Conservation (phyloP, 2,888 invertebrate genomes). For the Amblyjoppa proteus region DNA sequence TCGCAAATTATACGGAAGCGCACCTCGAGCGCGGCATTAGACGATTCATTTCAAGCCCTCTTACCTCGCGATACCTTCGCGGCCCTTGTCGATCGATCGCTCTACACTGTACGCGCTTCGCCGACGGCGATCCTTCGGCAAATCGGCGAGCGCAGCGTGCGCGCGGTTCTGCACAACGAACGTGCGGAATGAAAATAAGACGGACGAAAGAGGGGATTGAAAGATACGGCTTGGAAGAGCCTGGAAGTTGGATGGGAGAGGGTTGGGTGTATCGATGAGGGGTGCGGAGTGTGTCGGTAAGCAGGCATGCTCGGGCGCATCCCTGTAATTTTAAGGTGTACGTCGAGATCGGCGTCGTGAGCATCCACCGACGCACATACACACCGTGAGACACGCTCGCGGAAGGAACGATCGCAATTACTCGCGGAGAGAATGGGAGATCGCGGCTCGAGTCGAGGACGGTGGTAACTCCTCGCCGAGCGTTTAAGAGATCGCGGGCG, state of each 20-base stretch:
- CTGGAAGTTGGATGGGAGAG: background rate
- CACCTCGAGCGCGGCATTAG: constrained; percentile 59
- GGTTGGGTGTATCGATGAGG: constrained; percentile 8
- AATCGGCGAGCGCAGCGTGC: constrained; percentile 27
- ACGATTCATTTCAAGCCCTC: constrained; percentile 32
- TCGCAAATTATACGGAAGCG: constrained; percentile 69
- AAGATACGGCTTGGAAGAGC: background rate
- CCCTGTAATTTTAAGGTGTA: constrained; percentile 44
- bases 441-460: constrained; percentile 16
- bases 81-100: constrained; percentile 30
- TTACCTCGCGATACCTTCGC: background rate
- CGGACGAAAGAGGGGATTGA: background rate
- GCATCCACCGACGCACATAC: constrained; percentile 8
- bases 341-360: constrained; percentile 12
- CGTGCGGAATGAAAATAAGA: constrained; percentile 25
- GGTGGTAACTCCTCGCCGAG: constrained; percentile 21
- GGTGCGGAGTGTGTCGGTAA: background rate
- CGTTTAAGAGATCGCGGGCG: constrained; percentile 59
- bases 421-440: constrained; percentile 43
- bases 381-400: background rate
- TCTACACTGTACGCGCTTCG: constrained; percentile 9
- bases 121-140: constrained; percentile 35
- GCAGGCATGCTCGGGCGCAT: background rate
- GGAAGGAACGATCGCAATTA: constrained; percentile 60
- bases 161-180: constrained; percentile 10